Percentiles rank a stretch among this genome's conserved stretches.
These are phyloP conservation scores for Mus spicilegus DNA, from an alignment of 2,113 vertebrate species.

Conservation along the genomic window DNA sequence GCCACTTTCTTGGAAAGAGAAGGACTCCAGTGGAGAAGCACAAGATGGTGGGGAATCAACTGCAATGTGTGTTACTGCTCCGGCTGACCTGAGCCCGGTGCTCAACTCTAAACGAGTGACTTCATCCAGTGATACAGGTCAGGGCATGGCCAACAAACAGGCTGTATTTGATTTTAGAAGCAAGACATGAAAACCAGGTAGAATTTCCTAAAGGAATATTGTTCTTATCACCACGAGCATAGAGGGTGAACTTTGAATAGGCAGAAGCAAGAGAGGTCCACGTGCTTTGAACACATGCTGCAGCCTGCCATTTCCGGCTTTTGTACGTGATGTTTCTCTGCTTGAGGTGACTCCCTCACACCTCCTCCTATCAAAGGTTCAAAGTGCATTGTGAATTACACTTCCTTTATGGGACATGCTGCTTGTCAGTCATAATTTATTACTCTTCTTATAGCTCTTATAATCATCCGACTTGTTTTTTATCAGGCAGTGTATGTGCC, in stretches of 20 bases:
- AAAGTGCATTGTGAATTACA: constrained; percentile 67
- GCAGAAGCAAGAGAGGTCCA: constrained; percentile 53
- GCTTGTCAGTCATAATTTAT: constrained; percentile 43
- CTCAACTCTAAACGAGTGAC: not conserved
- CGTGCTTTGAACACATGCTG: constrained; percentile 23
- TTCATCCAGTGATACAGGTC: not conserved
- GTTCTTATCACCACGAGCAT: constrained; percentile 3
- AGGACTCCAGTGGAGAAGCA: not conserved
- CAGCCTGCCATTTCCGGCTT: constrained; percentile 57
- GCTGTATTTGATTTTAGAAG: not conserved
- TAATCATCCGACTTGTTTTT: not conserved
- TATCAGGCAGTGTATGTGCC: not conserved
- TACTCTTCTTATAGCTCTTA: constrained; percentile 25
- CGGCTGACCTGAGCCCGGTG: not conserved
- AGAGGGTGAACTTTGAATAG: constrained; percentile 18
- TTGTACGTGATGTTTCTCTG: constrained; percentile 32
- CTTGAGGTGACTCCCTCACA: constrained; percentile 50
- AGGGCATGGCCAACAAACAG: not conserved
- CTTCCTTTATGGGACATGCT: constrained; percentile 34
- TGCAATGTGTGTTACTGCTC: not conserved
- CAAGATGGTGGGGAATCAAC: not conserved
- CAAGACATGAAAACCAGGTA: not conserved
- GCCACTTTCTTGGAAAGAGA: not conserved
- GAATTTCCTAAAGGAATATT: constrained; percentile 24
- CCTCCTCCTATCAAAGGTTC: constrained; percentile 66